Evolutionary conservation across 2,113 vertebrate species (phyloP).

Genomic region (Ceuthmochares aereus): DNA sequence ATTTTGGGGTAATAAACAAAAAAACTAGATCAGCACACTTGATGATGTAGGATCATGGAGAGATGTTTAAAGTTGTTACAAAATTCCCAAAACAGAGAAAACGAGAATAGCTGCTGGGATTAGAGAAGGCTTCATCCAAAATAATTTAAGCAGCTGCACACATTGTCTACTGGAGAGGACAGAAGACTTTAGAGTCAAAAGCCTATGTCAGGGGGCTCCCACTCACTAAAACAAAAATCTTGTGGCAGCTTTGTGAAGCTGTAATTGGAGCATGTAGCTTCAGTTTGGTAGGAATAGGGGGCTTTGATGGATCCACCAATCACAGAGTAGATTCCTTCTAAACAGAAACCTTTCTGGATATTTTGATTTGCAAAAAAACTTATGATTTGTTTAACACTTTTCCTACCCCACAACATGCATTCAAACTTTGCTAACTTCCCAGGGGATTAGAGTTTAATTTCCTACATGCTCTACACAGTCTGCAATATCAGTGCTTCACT

Average conservation of each 20-base stretch:
- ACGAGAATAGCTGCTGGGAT: neutral
- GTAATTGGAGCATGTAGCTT: neutral
- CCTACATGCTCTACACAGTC: neutral
- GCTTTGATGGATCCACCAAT: neutral
- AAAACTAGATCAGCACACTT: neutral
- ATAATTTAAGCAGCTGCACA: neutral
- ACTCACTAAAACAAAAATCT: neutral
- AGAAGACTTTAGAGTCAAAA: neutral
- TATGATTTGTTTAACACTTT: neutral
- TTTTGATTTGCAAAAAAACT: neutral
- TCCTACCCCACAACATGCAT: neutral
- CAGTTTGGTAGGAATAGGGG: neutral
- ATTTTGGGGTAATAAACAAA: neutral
- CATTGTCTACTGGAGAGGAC: fast-evolving
- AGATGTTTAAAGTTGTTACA: neutral
- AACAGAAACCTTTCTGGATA: neutral
- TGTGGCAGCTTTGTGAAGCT: neutral
- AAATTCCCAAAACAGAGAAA: neutral
- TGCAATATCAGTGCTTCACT: neutral
- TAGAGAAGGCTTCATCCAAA: neutral
- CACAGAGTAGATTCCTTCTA: neutral
- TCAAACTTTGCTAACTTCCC: neutral
- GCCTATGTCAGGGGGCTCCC: fast-evolving
- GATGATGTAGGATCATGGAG: neutral
- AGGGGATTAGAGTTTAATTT: neutral